Base-by-base conservation (phyloP, 2,113 vertebrate genomes). In the Chionis minor region DNA sequence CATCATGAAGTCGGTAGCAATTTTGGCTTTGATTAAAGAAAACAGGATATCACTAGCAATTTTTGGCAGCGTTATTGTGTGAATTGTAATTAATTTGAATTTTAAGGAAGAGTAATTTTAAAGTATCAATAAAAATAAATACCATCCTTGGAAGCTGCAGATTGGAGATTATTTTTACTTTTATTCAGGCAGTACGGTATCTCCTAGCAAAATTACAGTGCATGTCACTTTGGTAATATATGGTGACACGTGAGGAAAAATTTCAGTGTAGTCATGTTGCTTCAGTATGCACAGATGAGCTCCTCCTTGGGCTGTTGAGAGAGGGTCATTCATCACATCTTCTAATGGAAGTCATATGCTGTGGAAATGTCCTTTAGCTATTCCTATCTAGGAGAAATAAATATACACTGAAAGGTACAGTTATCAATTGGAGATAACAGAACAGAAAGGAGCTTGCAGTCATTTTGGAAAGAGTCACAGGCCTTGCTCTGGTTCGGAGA, bases 341-440 rank as follows among this genome's bases (percentile, higher is more conserved):
- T 92, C 73, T 96, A 91, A 97, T 96, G 86, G 86, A 97, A 97
- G 40, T 96, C 96, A 91, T 75, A 79, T 96, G 94, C 87, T 87
- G 66, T 87, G 70, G 83, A 95, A 95, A 82, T 81, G 52, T 85
- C 63, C 69, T 86, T 84, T 26, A 86, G 65, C 77, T 94, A 35
- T 74, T 94, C 56, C 83, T 94, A 12, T 91, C 80, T 92, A 61
- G 61, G 73, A 92, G 83, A 94, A 95, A 91, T 87, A 95, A 96
- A 96, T 94, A 89, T 21, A 75, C 92, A 81, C 49, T 88, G 88
- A 87, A 91, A 94, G 40, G 77, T 86, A 23, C 40, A 62, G 72
- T 79, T 94, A 89, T 95, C 88, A 40, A 94, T 96, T 86, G 22
- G 44, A 92, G 92, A 96, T 86, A 95, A 88, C 55, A 81, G 79